Evolutionary conservation across 2,888 invertebrate genomes (phyloP).

Genomic region (Apotomis capreana): DNA sequence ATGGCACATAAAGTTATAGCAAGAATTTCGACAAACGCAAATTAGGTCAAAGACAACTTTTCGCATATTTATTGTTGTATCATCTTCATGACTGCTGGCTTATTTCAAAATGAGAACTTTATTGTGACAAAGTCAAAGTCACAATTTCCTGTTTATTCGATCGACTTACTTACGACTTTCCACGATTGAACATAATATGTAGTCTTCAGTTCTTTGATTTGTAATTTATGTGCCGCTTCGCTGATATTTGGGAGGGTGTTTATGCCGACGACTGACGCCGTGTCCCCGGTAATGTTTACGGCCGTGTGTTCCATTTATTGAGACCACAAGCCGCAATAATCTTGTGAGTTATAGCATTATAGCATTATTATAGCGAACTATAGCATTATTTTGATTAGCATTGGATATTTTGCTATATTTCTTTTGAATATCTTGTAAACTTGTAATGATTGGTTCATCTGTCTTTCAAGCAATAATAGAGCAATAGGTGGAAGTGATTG

Average conservation of each 20-base stretch:
- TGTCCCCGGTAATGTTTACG: slow-evolving; percentile 10
- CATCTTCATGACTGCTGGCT: neutral
- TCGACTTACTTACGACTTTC: neutral
- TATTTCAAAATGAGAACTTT: neutral
- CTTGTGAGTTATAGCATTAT: neutral
- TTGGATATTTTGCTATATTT: no score
- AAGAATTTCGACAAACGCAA: neutral
- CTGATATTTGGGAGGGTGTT: slow-evolving; percentile 15
- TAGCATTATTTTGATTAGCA: no score
- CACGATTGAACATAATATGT: slow-evolving; percentile 2
- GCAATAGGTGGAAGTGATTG: no score
- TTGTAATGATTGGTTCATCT: no score
- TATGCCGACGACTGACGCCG: slow-evolving; percentile 12
- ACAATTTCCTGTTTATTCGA: neutral
- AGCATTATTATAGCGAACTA: no score
- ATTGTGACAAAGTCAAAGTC: neutral
- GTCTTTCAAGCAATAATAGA: no score
- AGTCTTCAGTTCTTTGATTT: slow-evolving; percentile 18
- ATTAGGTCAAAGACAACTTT: neutral
- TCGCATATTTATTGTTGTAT: neutral
- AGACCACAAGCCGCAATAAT: neutral
- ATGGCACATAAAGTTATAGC: no score
- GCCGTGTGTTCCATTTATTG: neutral
- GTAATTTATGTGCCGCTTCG: slow-evolving; percentile 16
- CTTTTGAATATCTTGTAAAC: no score